phyloP scores from a whole-genome alignment of 2,888 invertebrate genomes.

The Parochlus steinenii region DNA sequence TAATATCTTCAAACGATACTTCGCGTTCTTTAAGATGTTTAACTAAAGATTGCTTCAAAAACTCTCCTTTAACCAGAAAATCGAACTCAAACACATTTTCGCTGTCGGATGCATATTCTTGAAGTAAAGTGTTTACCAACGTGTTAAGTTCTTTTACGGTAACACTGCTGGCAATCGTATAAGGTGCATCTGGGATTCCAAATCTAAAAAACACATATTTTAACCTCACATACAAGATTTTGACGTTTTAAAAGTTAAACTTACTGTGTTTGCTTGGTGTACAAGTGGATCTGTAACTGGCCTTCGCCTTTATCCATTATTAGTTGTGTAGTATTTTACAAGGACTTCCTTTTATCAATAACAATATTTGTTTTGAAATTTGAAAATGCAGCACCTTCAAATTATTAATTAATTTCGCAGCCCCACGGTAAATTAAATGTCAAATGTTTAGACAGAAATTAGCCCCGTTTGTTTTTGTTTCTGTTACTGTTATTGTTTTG shows the following conservation, averaged over 20 bases:
- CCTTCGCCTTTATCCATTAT: slow-evolving; percentile 26
- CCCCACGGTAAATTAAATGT: too few relatives aligned
- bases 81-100: slow-evolving; percentile 56
- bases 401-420: too few relatives aligned
- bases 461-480: too few relatives aligned
- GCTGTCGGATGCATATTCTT: slow-evolving; percentile 33
- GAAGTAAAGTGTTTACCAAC: slow-evolving; percentile 61
- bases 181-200: slow-evolving; percentile 72
- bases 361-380: neutral
- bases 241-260: slow-evolving; percentile 22
- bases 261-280: slow-evolving; percentile 69
- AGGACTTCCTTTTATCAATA: neutral
- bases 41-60: slow-evolving; percentile 50
- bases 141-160: slow-evolving; percentile 53
- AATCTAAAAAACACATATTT: slow-evolving; percentile 37
- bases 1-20: slow-evolving; percentile 63
- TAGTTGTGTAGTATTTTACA: too few relatives aligned
- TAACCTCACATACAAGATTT: slow-evolving; percentile 8
- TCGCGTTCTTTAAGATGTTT: slow-evolving; percentile 62
- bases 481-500: too few relatives aligned
- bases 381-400: too few relatives aligned
- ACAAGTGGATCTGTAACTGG: slow-evolving; percentile 60
- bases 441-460: too few relatives aligned
- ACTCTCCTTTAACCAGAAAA: slow-evolving; percentile 71
- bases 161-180: slow-evolving; percentile 61